These are phyloP conservation scores for Spatula clypeata DNA, from an alignment of 2,797 vertebrate species.

Conservation along the genomic window DNA sequence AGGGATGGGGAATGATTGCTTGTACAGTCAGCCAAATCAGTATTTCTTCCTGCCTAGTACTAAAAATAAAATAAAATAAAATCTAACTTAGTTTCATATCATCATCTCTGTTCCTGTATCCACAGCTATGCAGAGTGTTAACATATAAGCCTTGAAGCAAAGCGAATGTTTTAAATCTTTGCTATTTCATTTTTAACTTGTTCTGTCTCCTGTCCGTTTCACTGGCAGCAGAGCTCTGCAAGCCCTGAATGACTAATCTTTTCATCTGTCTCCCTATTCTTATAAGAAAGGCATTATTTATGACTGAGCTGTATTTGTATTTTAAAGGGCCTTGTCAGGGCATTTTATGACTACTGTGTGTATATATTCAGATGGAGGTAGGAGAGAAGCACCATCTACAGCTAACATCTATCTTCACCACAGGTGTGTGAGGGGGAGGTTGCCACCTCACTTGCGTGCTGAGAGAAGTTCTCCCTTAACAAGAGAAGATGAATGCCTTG, in stretches of 20 bases:
- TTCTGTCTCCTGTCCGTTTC: neutral
- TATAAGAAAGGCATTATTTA: constrained; percentile 52
- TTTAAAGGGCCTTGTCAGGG: constrained; percentile 57
- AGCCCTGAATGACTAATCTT: constrained; percentile 20
- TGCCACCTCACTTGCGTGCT: constrained; percentile 33
- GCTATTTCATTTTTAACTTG: constrained; percentile 21
- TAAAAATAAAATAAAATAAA: neutral
- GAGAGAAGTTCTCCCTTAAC: constrained; percentile 71
- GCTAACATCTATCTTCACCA: constrained; percentile 68
- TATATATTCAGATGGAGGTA: constrained; percentile 30
- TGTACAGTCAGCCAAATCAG: constrained; percentile 34
- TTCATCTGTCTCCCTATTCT: neutral
- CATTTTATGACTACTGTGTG: constrained; percentile 42
- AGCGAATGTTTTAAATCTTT: neutral
- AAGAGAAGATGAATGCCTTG: constrained; percentile 75
- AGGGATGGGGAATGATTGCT: constrained; percentile 24
- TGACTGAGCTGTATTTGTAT: constrained; percentile 44
- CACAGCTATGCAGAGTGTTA: neutral
- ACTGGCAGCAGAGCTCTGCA: neutral
- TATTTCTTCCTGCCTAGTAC: constrained; percentile 7
- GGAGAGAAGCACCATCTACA: constrained; percentile 34
- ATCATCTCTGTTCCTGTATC: neutral
- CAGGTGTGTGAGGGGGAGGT: constrained; percentile 64
- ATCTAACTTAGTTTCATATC: neutral
- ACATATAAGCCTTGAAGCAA: neutral